Conservation (phyloP, 2,888 invertebrate genomes). For the Andricus curvator region DNA sequence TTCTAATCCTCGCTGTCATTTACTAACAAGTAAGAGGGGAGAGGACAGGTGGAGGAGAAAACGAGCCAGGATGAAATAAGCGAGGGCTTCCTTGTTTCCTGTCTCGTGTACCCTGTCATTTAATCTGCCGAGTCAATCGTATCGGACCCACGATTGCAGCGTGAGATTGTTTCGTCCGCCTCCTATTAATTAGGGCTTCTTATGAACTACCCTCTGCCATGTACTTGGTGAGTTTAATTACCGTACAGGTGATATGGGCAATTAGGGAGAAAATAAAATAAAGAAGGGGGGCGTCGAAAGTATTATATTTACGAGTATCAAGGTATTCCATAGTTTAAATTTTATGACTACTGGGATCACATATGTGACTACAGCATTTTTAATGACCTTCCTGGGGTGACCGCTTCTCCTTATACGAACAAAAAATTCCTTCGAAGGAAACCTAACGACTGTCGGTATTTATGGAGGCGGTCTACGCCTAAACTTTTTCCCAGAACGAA, state of each 20-base stretch:
- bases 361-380: neutral
- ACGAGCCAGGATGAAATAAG: conserved; percentile 58
- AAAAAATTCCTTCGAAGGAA: neutral
- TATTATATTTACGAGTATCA: neutral
- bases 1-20: conserved; percentile 42
- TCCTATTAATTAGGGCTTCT: neutral
- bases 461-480: neutral
- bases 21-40: conserved; percentile 50
- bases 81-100: conserved; percentile 67
- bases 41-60: conserved; percentile 54
- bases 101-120: conserved; percentile 54
- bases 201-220: neutral
- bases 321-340: neutral
- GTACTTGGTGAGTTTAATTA: neutral
- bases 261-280: neutral
- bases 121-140: neutral
- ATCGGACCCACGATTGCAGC: neutral
- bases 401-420: neutral
- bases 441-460: neutral
- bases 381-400: neutral
- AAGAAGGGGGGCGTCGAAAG: neutral
- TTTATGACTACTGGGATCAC: neutral
- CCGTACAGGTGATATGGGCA: neutral
- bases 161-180: neutral
- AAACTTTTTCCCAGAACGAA: neutral